Evolutionary conservation across 1,140 invertebrate species (phyloP).

Genomic region (Leptoteleia sp.): DNA sequence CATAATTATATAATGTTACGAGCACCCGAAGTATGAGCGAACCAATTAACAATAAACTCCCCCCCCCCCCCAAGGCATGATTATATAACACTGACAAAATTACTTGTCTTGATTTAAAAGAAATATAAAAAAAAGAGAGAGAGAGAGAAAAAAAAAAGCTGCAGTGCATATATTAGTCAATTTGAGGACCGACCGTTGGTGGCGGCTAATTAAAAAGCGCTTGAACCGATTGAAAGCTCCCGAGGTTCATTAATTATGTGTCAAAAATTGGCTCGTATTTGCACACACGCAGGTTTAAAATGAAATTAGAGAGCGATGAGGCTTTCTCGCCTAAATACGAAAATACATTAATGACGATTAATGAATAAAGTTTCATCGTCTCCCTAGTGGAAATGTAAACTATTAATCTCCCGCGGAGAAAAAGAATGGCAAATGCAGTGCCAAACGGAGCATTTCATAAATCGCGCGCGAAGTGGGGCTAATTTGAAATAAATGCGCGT

Average conservation of each 20-base stretch:
- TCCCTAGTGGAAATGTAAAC: slow-evolving; percentile 3
- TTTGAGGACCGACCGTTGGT: neutral
- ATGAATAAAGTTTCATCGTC: slow-evolving; percentile 16
- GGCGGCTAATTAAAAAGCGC: slow-evolving; percentile 8
- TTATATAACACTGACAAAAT: slow-evolving; percentile 23
- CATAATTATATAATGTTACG: too few species aligned
- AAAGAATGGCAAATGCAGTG: neutral
- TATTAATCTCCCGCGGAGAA: slow-evolving; percentile 5
- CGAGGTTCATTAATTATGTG: neutral
- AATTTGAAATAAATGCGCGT: too few species aligned
- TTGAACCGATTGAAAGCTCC: neutral
- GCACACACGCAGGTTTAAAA: neutral
- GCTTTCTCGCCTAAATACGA: neutral
- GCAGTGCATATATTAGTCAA: slow-evolving; percentile 14
- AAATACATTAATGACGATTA: slow-evolving; percentile 6
- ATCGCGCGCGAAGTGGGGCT: neutral
- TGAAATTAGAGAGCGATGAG: neutral
- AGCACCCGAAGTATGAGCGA: slow-evolving; percentile 3
- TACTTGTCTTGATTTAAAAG: slow-evolving; percentile 11
- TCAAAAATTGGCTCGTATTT: neutral
- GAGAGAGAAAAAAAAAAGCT: too few species aligned
- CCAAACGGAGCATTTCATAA: neutral
- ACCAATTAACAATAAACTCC: slow-evolving; percentile 40
- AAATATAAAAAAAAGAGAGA: too few species aligned
- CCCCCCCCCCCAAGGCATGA: slow-evolving; percentile 19